Evolutionary conservation across 2,888 invertebrate genomes (phyloP).

Genomic region (Spicauda simplicius): DNA sequence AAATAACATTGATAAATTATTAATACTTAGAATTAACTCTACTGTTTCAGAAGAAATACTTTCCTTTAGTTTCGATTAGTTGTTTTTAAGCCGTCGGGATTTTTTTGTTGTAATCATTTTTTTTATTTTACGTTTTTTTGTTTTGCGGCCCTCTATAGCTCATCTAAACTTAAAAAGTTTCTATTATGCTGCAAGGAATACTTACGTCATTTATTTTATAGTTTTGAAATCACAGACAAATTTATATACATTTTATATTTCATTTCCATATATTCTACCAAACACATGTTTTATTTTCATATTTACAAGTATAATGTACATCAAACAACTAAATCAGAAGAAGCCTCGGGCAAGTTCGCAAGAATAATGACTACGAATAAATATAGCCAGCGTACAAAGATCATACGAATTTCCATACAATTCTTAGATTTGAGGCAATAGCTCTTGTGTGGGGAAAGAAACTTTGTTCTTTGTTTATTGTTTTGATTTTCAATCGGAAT

Average conservation of each 20-base stretch:
- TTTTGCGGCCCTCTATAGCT: too few relatives aligned
- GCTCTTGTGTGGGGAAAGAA: not conserved
- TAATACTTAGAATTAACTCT: too few relatives aligned
- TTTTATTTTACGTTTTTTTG: too few relatives aligned
- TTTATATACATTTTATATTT: not conserved
- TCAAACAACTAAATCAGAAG: conserved; percentile 17
- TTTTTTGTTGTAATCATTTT: too few relatives aligned
- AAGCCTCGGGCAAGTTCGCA: conserved; percentile 8
- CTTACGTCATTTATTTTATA: too few relatives aligned
- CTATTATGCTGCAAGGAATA: too few relatives aligned
- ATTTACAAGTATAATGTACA: conserved; percentile 12
- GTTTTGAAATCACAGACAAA: too few relatives aligned
- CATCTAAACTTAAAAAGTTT: too few relatives aligned
- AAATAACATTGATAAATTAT: too few relatives aligned
- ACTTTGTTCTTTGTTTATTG: not conserved
- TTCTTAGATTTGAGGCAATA: conserved; percentile 9
- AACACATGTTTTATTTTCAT: not conserved
- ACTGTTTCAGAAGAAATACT: too few relatives aligned
- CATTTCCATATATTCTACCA: not conserved
- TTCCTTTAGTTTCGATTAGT: too few relatives aligned
- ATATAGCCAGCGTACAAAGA: conserved; percentile 8
- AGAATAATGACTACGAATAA: conserved; percentile 11
- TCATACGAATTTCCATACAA: conserved; percentile 14
- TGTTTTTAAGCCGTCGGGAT: too few relatives aligned
- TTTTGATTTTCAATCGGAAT: not conserved